Percentiles rank a stretch among this genome's conserved stretches.
Conservation (phyloP, 2,113 vertebrate genomes). For the Cromileptes altivelis region DNA sequence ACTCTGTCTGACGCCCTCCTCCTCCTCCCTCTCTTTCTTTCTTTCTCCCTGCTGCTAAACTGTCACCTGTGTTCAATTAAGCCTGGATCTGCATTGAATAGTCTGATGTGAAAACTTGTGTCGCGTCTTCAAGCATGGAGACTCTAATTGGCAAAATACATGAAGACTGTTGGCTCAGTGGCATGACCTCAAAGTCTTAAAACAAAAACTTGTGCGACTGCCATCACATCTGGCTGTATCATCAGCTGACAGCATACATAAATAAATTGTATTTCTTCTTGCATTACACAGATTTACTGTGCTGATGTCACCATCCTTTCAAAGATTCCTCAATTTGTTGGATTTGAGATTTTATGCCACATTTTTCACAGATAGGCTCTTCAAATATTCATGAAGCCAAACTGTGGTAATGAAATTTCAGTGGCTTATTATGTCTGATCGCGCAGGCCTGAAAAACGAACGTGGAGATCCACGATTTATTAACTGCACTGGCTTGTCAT, state of each 20-base stretch:
- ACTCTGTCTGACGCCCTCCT: constrained; percentile 67
- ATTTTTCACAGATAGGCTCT: constrained; percentile 39
- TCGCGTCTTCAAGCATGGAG: constrained; percentile 20
- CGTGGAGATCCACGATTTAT: constrained; percentile 38
- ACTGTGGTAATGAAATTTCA: constrained; percentile 46
- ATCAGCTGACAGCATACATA: constrained; percentile 3
- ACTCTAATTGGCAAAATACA: constrained; percentile 41
- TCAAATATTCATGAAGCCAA: constrained; percentile 53
- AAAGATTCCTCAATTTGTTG: constrained; percentile 14
- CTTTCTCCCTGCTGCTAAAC: constrained; percentile 59
- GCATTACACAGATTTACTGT: not conserved
- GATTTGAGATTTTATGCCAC: not conserved
- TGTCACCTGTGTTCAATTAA: constrained; percentile 74
- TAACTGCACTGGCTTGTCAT: constrained; percentile 54
- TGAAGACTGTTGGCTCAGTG: constrained; percentile 14
- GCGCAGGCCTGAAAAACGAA: constrained; percentile 24
- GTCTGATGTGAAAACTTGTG: constrained; percentile 54
- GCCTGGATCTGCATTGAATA: constrained; percentile 54
- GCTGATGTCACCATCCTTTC: constrained; percentile 1
- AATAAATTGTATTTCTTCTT: constrained; percentile 23
- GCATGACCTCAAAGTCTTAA: constrained; percentile 25
- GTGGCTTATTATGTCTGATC: constrained; percentile 24
- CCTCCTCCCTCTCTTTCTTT: constrained; percentile 28
- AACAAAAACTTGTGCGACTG: constrained; percentile 15
- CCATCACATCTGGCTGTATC: not conserved